phyloP scores from a whole-genome alignment of 1,140 invertebrate species.

The Drosophila saltans region DNA sequence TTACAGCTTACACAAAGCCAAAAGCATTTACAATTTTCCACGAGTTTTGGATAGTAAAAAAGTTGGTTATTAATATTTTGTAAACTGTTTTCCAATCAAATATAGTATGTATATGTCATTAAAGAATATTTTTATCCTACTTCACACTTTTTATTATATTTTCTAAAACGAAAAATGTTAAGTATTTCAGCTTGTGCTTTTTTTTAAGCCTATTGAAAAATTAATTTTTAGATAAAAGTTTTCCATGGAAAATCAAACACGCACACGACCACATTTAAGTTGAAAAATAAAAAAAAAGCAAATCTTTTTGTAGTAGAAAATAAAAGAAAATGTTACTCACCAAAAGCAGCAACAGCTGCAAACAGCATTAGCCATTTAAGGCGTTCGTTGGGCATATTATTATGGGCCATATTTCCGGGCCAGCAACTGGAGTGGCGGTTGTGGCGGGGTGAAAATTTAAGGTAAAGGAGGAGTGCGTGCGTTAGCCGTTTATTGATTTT shows the following conservation, averaged over 20 bases:
- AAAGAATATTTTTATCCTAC: too few species aligned
- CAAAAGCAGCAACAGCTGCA: conserved; percentile 66
- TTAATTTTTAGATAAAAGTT: background rate
- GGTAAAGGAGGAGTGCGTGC: background rate
- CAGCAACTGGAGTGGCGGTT: conserved; percentile 19
- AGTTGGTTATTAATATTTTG: too few species aligned
- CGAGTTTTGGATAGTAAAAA: too few species aligned
- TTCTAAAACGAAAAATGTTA: background rate
- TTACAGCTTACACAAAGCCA: too few species aligned
- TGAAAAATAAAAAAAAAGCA: conserved; percentile 1
- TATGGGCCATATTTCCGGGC: conserved; percentile 57
- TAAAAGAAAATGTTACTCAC: conserved; percentile 59
- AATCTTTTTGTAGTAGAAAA: background rate
- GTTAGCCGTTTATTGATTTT: conserved; percentile 59
- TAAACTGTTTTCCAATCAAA: too few species aligned
- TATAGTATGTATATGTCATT: too few species aligned
- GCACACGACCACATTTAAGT: background rate
- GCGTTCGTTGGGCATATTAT: conserved; percentile 62
- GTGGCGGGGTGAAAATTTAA: conserved; percentile 34
- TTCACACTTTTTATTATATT: background rate
- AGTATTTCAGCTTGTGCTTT: background rate
- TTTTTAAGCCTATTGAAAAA: background rate
- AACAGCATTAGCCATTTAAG: conserved; percentile 71
- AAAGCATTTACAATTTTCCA: too few species aligned
- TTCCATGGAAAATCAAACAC: background rate